phyloP scores from a whole-genome alignment of 2,888 invertebrate genomes.

The Cantharis lateralis region DNA sequence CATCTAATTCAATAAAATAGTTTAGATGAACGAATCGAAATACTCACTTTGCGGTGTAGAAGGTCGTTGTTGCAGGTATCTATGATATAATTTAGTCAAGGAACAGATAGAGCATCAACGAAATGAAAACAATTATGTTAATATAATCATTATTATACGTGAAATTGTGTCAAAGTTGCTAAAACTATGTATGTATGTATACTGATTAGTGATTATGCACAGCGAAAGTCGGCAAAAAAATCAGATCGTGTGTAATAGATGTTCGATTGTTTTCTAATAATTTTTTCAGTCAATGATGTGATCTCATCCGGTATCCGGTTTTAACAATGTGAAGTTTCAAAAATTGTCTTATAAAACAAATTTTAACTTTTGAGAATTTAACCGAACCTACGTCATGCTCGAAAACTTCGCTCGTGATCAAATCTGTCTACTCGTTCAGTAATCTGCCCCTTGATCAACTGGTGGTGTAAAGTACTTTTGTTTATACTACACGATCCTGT shows the following conservation, averaged over 20 bases:
- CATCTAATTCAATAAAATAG: not conserved
- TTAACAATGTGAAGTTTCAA: not conserved
- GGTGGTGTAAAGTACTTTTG: too few species aligned
- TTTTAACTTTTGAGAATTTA: not conserved
- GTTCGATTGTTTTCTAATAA: not conserved
- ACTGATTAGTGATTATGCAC: not conserved
- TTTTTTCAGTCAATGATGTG: not conserved
- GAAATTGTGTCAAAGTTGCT: not conserved
- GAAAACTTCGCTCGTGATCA: too few species aligned
- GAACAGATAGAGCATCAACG: constrained; percentile 3
- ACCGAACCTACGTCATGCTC: too few species aligned
- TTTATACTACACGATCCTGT: too few species aligned
- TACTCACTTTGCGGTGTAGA: constrained; percentile 42
- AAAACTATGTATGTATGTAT: too few species aligned
- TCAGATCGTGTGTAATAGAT: not conserved
- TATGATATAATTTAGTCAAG: constrained; percentile 19
- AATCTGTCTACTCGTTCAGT: too few species aligned
- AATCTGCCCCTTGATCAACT: too few species aligned
- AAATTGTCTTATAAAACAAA: not conserved
- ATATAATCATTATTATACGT: not conserved
- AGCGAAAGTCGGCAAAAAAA: not conserved
- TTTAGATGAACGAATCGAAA: not conserved
- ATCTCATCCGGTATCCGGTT: not conserved
- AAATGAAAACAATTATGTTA: not conserved
- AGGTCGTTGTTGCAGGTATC: constrained; percentile 28